phyloP scores from a whole-genome alignment of 1,140 invertebrate genomes.

The Papilio glaucus region DNA sequence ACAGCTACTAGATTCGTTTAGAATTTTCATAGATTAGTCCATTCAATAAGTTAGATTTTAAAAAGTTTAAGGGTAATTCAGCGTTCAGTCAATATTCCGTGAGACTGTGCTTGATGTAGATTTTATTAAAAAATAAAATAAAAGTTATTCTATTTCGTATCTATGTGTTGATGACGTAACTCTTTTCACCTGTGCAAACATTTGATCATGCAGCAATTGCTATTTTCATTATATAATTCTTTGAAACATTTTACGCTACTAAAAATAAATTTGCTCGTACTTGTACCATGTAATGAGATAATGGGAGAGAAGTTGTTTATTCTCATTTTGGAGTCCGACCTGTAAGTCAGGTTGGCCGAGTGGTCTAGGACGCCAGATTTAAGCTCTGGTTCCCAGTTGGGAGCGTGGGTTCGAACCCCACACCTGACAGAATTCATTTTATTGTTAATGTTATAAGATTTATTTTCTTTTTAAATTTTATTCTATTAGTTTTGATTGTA shows the following conservation, averaged over 20 bases:
- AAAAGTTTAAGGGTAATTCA: too few species aligned
- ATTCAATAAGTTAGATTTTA: too few species aligned
- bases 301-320: too few species aligned
- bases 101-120: neutral
- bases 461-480: too few species aligned
- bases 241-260: neutral
- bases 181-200: constrained; percentile 11
- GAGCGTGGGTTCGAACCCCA: constrained; percentile 90
- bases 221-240: neutral
- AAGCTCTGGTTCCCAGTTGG: constrained; percentile 88
- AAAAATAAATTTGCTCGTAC: neutral
- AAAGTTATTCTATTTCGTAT: constrained; percentile 3
- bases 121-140: constrained; percentile 41
- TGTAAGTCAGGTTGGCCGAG: constrained; percentile 84
- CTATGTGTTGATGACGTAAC: neutral
- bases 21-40: too few species aligned
- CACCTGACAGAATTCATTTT: too few species aligned
- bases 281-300: too few species aligned
- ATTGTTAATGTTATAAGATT: too few species aligned
- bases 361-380: constrained; percentile 90
- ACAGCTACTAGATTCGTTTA: too few species aligned
- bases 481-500: too few species aligned
- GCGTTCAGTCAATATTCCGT: too few species aligned
- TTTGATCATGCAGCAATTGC: constrained; percentile 39
- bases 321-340: too few species aligned